Evolutionary conservation across 2,797 vertebrate genomes (phyloP), one percentile per base, ranked within the genome.

Genomic region (Lycodopsis pacificus): DNA sequence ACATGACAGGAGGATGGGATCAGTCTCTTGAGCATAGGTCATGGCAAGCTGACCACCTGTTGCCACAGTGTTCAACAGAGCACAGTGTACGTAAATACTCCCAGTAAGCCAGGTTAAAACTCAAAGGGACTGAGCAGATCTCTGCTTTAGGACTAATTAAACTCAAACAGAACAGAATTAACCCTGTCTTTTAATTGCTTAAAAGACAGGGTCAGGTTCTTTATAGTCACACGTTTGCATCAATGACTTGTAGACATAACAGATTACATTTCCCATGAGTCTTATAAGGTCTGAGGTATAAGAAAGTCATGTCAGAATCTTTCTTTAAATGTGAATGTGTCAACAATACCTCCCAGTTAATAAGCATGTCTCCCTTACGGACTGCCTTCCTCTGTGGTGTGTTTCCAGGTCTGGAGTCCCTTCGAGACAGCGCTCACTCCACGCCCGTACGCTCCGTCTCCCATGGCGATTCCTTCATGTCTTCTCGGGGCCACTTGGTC

Each of bases 341-440:
- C 5, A 19, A 49, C 17, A 67, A 7, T 14, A 42, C 17, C 46
- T 64, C 49, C 54, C 1, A 38, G 4, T 36, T 32, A 42, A 14
- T 34, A 42, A 65, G 69, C 20, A 19, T 7, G 3, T 63, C 46
- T 70, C 17, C 48, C 15, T 64, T 2, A 63, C 78, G 11, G 54
- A 46, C 8, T 17, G 25, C 22, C 22, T 32, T 73, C 48, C 30
- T 74, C 27, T 70, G 22, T 56, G 63, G 2, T 85, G 19, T 71
- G 34, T 68, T 68, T 30, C 36, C 92, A 99, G 98, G 98, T 81
- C 94, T 99, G 62, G 98, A 99, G 91, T 99, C 97, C 11, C 95
- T 99, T 2, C 94, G 97, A 5, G 98, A 99, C 94, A 98, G 97
- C 2, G 97, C 97, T 72, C 98, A 99, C 88, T 99, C 98, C 1